Base-by-base conservation (phyloP, 2,888 invertebrate genomes). In the Dryobotodes eremita region DNA sequence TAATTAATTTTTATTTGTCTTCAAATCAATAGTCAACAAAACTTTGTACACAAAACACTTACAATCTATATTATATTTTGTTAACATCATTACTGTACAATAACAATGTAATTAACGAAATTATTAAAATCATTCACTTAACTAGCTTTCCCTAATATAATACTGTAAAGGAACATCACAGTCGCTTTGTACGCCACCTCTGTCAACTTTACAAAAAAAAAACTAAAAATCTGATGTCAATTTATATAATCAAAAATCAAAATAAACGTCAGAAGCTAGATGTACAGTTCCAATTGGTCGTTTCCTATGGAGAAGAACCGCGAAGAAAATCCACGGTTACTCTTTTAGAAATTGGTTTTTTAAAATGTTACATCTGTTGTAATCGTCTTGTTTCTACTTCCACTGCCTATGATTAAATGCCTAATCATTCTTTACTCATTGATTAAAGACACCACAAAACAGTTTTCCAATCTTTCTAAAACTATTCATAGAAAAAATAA, bases 111-210 rank as follows among this genome's bases (percentile, higher is more conserved):
- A 66, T 68, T 65, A 65, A 62, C 61, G 55, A 77, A 72, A 73
- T 66, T 68, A 66, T 71, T 83, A 75, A 13, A 71, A 65, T 72
- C 50, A 36, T 55, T 62, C 20, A 6, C 86, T 73, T 91, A 92
- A 84, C 89, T 92, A 92, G 87, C 88, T 91, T 91, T 89, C 82
- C 76, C 77, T 90, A 89, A 80, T 83, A 85, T 95, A 95, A 95
- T 95, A 95, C 95, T 95, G 93, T 92, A 91, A 92, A 94, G 92
- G 93, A 95, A 95, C 94, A 95, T 95, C 95, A 95, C 95, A 94
- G 92, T 92, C 88, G 85, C 91, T 92, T 92, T 92, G 91, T 92
- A 92, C 91, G 83, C 90, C 89, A 84, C 82, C 77, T 86, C 66
- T 83, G 61, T 76, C 50, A 75, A 79, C 61, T 65, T 68, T 62